Conservation (phyloP, 1,140 invertebrate genomes). For the Euschistus heros region DNA sequence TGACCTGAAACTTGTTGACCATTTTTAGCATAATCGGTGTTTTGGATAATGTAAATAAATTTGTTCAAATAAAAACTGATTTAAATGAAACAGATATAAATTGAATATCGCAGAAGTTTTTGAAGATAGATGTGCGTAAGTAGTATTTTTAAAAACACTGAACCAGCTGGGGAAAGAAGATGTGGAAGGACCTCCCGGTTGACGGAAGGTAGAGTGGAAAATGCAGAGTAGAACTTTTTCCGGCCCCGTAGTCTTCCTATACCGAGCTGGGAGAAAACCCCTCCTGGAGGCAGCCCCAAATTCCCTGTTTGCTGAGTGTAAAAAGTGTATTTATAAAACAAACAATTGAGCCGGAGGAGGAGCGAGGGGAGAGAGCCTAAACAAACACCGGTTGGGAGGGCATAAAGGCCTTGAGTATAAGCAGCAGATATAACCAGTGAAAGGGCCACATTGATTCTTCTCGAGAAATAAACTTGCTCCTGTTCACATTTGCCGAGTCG, state of each 20-base stretch:
- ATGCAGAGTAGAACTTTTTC: constrained; percentile 3
- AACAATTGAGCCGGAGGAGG: constrained; percentile 14
- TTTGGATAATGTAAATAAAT: no score
- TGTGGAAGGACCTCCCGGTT: no score
- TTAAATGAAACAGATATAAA: no score
- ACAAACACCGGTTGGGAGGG: constrained; percentile 5
- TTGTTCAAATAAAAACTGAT: no score
- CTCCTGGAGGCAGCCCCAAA: constrained; percentile 14
- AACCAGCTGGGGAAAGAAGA: no score
- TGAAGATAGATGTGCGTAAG: no score
- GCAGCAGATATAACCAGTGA: constrained; percentile 14
- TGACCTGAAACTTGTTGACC: no score
- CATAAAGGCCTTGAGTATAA: constrained; percentile 17
- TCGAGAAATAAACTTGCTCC: neutral
- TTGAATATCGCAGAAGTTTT: no score
- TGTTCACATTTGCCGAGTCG: neutral
- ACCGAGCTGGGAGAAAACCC: neutral
- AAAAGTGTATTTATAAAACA: constrained; percentile 26
- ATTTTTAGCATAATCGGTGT: no score
- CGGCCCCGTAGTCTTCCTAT: neutral
- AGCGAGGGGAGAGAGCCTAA: constrained; percentile 18
- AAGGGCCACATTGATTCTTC: neutral
- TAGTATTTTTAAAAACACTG: no score
- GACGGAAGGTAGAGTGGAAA: neutral
- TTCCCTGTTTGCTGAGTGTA: constrained; percentile 21